Base-by-base conservation (phyloP, 2,888 invertebrate species). In the Drosophila quasianomalipes region DNA sequence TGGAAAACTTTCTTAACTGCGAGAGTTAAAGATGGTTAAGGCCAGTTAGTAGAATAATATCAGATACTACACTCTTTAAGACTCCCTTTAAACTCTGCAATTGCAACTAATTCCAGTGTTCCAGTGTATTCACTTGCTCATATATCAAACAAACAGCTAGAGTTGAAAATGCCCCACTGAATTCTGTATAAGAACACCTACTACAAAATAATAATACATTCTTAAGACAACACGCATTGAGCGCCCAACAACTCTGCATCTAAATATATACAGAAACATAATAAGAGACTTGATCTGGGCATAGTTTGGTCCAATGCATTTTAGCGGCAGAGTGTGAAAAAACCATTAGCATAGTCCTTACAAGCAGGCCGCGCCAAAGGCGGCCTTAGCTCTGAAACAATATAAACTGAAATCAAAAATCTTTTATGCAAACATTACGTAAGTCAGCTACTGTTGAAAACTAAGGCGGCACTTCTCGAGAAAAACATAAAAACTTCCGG, bases 291-390 rank as follows among this genome's bases (percentile, higher is more conserved):
- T 67, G 37, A 49, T 49, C 67, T 60, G 39, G 19, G 58, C 26
- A 22, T 9, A 39, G 39, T 57, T 61, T 37, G 28, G 70, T 28
- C 33, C 74, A 83, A 74, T 77, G 71, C 65, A 82, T 88, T 89
- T 88, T 88, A 89, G 85, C 87, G 85, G 82, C 80, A 73, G 61
- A 89, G 87, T 88, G 87, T 88, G 87, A 88, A 87, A 86, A 84
- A 19, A 57, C 70, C 76, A 89, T 88, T 85, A 86, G 70, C 30
- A 60, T n/a, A 5, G 64, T 57, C 74, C 59, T 70, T 52, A 66
- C 49, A 66, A 59, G 61, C 51, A 65, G 55, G 66, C 70, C 78
- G 76, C 58, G 30, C 55, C 28, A 44, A 16, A 35, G 28, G 53
- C 59, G 37, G 52, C 41, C 44, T 41, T 53, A n/a, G 44, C 52